Evolutionary conservation across 2,797 vertebrate species (phyloP).

Genomic region (Mycteria americana): DNA sequence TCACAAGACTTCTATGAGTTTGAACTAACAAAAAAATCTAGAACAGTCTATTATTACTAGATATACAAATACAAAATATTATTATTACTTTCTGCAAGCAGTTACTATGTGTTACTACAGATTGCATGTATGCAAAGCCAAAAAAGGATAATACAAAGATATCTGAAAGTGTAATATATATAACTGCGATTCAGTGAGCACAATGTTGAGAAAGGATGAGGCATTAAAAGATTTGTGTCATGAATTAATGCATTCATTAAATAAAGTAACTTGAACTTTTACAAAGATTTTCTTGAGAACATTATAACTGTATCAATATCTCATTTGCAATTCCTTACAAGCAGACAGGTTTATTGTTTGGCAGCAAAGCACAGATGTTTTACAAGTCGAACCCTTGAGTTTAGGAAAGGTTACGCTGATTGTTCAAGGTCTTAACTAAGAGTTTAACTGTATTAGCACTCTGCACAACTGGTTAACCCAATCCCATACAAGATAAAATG

Average conservation of each 20-base stretch:
- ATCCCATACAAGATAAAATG: accelerated
- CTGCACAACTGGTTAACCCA: not conserved
- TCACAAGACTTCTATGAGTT: not conserved
- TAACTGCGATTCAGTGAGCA: not conserved
- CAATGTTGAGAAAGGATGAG: not conserved
- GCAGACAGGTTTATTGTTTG: not conserved
- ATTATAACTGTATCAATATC: not conserved
- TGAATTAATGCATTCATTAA: not conserved
- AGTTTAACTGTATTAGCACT: too few relatives aligned
- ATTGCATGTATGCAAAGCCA: not conserved
- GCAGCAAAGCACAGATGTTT: not conserved
- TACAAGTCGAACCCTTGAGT: not conserved
- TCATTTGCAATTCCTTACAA: not conserved
- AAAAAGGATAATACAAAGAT: not conserved
- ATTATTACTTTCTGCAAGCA: not conserved
- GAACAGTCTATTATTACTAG: not conserved
- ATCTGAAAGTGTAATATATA: not conserved
- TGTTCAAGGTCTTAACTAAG: too few relatives aligned
- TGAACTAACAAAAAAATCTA: not conserved
- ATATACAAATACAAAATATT: not conserved
- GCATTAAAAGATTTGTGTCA: not conserved
- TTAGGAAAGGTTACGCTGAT: not conserved
- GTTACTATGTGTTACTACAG: not conserved
- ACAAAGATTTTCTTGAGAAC: not conserved
- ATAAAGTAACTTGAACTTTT: not conserved